These are phyloP conservation scores for Beris morrisii DNA, from an alignment of 2,888 invertebrate species.

Conservation along the genomic window DNA sequence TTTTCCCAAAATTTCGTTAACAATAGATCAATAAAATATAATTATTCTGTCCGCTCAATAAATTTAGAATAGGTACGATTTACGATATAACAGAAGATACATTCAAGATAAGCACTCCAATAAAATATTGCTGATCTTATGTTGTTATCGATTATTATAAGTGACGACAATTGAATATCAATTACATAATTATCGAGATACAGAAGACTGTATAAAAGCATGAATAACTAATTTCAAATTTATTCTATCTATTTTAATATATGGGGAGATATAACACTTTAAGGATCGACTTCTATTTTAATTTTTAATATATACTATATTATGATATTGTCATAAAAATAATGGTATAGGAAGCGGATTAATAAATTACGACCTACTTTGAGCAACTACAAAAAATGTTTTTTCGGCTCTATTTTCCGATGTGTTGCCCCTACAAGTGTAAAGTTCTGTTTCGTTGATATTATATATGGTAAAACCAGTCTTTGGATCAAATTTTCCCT, in stretches of 20 bases:
- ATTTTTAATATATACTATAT: too few species aligned
- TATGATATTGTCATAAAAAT: too few species aligned
- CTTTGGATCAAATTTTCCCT: conserved; percentile 27
- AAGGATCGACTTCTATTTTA: too few species aligned
- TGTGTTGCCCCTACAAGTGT: conserved; percentile 24
- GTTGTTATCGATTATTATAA: too few species aligned
- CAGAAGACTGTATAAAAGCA: background rate
- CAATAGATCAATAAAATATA: too few species aligned
- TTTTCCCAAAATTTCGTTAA: too few species aligned
- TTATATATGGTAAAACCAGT: conserved; percentile 33
- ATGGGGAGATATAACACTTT: background rate
- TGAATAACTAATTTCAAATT: background rate
- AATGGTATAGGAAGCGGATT: background rate
- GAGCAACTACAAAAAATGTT: conserved; percentile 24
- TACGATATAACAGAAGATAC: too few species aligned
- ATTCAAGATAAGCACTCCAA: too few species aligned
- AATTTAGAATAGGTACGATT: too few species aligned
- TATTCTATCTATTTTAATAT: background rate
- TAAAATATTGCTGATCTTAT: background rate
- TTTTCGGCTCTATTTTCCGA: conserved; percentile 20
- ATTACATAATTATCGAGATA: too few species aligned
- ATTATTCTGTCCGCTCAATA: too few species aligned
- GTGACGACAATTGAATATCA: too few species aligned
- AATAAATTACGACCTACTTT: conserved; percentile 30
- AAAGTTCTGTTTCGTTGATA: conserved; percentile 20